Base-by-base conservation (phyloP, 1,140 invertebrate species). In the Aplysia californica region DNA sequence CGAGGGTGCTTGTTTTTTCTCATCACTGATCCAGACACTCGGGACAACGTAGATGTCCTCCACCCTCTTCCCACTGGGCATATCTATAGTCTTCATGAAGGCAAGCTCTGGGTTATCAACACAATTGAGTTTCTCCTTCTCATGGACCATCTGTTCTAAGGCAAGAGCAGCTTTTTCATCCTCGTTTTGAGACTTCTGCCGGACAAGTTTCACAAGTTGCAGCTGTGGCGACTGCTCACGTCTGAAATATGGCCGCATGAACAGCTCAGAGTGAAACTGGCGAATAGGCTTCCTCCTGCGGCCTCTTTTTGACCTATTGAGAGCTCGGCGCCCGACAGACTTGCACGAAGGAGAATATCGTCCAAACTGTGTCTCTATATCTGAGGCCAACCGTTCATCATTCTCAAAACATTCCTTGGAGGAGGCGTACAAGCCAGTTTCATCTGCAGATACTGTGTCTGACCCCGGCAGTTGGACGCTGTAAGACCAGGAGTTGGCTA, bases 21-120 rank as follows among this genome's bases (percentile, higher is more conserved):
- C 68, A 35, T 56, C 58, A 35, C 68, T 70, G 50, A 70, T 70
- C 68, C 68, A 70, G 38, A 70, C 44, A 3, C 44, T 35, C 1
- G 68, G 68, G 3, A 70, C 68, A 29, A 70, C 68, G 58, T 70
- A 70, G 3, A 70, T 70, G 36, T 70, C 68, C n/a, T 70, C 68
- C 0, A 70, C 68, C 23, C 68, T 29, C n/a, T 70, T 70, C 23
- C 68, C 68, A 56, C 68, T 70, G 3, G 68, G 68, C 68, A 70
- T 70, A 35, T 70, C 68, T 18, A 70, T 55, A 35, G 68, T 70
- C 23, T 70, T 70, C 68, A 70, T 70, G 31, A 70, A 70, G 4
- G 68, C 68, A 21, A 70, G 68, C 21, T 70, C 68, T 1, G 44
- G 68, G 36, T 70, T 55, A 6, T 70, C 68, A 39, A 56, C 18